A percentile compares a stretch with the other conserved stretches of the same genome.
These are phyloP conservation scores for rabbit (Oryctolagus cuniculus) DNA, from an alignment of 2,113 vertebrate genomes.

Conservation along the genomic window mOryCun1.1 NC_091440.1:121037001-121037500, in stretches of 20 bases:
- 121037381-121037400: not conserved
- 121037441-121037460: slow-evolving; percentile 21
- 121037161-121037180: not conserved
- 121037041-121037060: slow-evolving; percentile 28
- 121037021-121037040: slow-evolving; percentile 34
- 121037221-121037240: not conserved
- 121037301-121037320: slow-evolving; percentile 30
- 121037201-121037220: not conserved
- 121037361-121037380: not conserved
- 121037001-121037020: slow-evolving; percentile 58
- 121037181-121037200: not conserved
- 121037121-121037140: not conserved
- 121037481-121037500: not conserved
- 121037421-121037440: not conserved
- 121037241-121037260: not conserved
- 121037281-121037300: slow-evolving; percentile 12
- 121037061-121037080: not conserved
- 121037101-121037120: not conserved
- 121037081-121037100: not conserved
- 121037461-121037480: not conserved
- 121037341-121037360: not conserved
- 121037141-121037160: not conserved
- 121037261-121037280: not conserved
- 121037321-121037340: not conserved
- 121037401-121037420: not conserved